phyloP scores from a whole-genome alignment of 2,113 vertebrate species.

The Falcunculus frontatus region DNA sequence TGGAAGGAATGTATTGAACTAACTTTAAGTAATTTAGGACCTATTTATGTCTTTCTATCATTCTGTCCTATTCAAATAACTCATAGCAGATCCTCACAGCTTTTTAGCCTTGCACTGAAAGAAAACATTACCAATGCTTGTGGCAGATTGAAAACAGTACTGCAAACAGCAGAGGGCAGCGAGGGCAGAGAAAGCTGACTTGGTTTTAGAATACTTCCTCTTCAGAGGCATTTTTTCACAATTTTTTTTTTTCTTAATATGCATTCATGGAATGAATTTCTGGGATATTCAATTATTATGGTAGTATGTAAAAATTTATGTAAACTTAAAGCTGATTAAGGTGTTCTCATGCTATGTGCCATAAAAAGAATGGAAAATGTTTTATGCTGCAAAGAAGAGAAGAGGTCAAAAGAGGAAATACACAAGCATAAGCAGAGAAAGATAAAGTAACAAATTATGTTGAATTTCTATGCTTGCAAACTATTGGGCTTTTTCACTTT shows the following conservation, averaged over 20 bases:
- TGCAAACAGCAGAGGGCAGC: not conserved
- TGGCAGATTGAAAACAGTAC: not conserved
- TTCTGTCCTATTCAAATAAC: not conserved
- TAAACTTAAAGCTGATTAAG: not conserved
- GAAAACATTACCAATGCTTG: not conserved
- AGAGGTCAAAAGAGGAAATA: not conserved
- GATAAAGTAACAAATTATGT: not conserved
- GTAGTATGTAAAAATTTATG: not conserved
- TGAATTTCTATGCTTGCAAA: not conserved
- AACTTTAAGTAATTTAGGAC: not conserved
- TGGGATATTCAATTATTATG: not conserved
- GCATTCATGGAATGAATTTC: not conserved
- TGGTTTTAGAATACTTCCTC: not conserved
- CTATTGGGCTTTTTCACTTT: not conserved
- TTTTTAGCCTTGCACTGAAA: not conserved
- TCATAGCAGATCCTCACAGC: accelerated
- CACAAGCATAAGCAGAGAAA: not conserved
- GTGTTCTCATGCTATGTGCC: not conserved
- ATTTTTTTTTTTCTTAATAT: not conserved
- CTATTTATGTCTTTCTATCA: not conserved
- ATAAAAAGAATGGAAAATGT: not conserved
- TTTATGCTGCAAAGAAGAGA: not conserved
- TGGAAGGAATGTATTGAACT: not conserved
- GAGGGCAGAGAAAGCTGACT: not conserved
- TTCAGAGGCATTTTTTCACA: not conserved